Evolutionary conservation across 2,888 invertebrate genomes (phyloP).

Genomic region (Sinhomidia bicolor): DNA sequence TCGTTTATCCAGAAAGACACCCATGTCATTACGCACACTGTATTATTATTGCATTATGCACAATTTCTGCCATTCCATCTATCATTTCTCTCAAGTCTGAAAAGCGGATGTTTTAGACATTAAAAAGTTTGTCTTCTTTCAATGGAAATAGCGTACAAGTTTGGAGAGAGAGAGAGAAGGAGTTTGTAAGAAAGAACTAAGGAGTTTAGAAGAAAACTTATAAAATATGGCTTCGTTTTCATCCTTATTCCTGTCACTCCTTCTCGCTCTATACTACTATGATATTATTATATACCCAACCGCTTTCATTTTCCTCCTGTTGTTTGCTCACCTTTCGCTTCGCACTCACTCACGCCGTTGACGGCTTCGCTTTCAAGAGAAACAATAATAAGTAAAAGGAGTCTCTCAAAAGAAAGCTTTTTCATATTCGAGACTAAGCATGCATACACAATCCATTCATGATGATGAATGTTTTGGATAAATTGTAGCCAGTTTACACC

Average conservation of each 20-base stretch:
- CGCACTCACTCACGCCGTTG: constrained; percentile 35
- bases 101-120: constrained; percentile 6
- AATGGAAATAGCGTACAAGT: not conserved
- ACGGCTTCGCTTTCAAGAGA: constrained; percentile 16
- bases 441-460: not conserved
- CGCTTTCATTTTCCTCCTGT: not conserved
- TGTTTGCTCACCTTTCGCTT: constrained; percentile 46
- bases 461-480: not conserved
- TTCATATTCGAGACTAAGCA: too few relatives aligned
- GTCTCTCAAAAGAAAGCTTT: too few relatives aligned
- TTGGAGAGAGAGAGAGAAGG: not conserved
- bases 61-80: not conserved
- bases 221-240: constrained; percentile 32
- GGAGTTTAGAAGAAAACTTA: not conserved
- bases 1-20: not conserved
- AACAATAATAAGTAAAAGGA: not conserved
- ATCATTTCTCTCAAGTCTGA: not conserved
- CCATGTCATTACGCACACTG: not conserved
- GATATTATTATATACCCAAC: not conserved
- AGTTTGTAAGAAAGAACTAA: too few relatives aligned
- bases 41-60: not conserved
- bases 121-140: not conserved
- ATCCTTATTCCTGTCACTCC: constrained; percentile 10
- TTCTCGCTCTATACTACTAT: too few relatives aligned
- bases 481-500: not conserved